Evolutionary conservation across 2,113 vertebrate genomes (phyloP), one percentile per base, ranked within the genome.

Genomic region (Lepidothrix coronata): DNA sequence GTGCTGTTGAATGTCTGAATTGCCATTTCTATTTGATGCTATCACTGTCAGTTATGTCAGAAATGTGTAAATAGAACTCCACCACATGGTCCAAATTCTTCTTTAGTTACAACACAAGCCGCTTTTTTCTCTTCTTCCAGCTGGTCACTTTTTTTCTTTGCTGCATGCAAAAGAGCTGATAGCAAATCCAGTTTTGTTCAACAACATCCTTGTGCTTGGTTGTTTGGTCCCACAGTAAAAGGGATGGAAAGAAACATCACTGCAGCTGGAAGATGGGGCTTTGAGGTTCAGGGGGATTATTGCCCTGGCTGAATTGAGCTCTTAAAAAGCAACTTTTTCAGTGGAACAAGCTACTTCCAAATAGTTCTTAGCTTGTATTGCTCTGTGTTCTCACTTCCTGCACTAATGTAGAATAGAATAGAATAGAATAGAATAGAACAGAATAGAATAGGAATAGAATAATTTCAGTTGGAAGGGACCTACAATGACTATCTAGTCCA

Each of bases 131-230:
- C 61, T 67, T 87, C 19, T 76, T 76, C 63, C 46, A 79, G 23
- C 23, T 73, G 25, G 5, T 7, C 1, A 1, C 8, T 14, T 35
- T 37, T 67, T 75, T 55, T 2, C 54, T 85, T 66, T 83, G 14
- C 1, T 68, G 85, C 49, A 49, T 37, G 16, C 8, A 21, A 80
- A 88, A 88, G 9, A 51, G 9, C 18, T 84, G 63, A 71, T 80
- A 35, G 25, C 3, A 71, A 74, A 41, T 75, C 55, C 31, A 12
- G 5, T 66, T 93, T 70, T 62, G 24, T 74, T 88, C 51, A 49
- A 31, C 10, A 61, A 9, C 18, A 62, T 22, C 14, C 14, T 31
- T 0, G 0, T 54, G 28, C 49, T 72, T 12, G 5, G 20, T 74
- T 88, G 37, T 68, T 86, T 0, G 0, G 18, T 39, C 31, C 23